These are phyloP conservation scores for Criorhina ranunculi DNA, from an alignment of 2,888 invertebrate species.

Conservation along the genomic window DNA sequence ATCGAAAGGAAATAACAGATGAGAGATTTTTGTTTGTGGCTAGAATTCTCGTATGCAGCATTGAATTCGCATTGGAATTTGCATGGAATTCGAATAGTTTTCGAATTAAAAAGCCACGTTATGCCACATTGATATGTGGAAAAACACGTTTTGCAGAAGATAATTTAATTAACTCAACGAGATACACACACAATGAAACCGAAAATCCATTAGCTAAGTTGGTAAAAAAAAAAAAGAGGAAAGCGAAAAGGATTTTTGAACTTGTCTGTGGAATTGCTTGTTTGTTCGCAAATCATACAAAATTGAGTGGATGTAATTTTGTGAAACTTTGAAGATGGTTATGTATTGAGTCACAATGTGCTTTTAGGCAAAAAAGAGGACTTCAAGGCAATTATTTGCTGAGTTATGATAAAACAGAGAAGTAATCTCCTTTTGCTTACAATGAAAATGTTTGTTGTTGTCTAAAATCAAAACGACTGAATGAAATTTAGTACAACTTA, in stretches of 20 bases:
- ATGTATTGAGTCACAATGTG: too few species aligned
- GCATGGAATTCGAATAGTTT: conserved; percentile 33
- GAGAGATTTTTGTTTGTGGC: neutral
- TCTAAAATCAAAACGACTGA: too few species aligned
- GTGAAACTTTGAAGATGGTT: neutral
- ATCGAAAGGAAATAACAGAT: conserved; percentile 6
- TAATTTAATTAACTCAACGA: conserved; percentile 46
- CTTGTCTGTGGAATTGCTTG: too few species aligned
- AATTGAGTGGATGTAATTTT: neutral
- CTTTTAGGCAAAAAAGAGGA: too few species aligned
- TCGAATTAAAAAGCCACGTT: conserved; percentile 29
- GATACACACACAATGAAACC: conserved; percentile 15
- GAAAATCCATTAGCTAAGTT: neutral
- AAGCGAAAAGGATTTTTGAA: neutral
- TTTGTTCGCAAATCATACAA: neutral
- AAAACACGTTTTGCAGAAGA: conserved; percentile 32
- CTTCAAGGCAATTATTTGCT: too few species aligned
- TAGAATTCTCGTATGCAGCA: conserved; percentile 41
- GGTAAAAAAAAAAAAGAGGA: too few species aligned
- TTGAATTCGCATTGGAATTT: neutral
- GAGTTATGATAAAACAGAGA: too few species aligned
- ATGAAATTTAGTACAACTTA: too few species aligned
- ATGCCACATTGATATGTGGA: conserved; percentile 40
- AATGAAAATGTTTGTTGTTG: too few species aligned
- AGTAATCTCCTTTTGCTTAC: too few species aligned